Evolutionary conservation across 1,140 invertebrate genomes (phyloP).

Genomic region (Trichonephila clavata): DNA sequence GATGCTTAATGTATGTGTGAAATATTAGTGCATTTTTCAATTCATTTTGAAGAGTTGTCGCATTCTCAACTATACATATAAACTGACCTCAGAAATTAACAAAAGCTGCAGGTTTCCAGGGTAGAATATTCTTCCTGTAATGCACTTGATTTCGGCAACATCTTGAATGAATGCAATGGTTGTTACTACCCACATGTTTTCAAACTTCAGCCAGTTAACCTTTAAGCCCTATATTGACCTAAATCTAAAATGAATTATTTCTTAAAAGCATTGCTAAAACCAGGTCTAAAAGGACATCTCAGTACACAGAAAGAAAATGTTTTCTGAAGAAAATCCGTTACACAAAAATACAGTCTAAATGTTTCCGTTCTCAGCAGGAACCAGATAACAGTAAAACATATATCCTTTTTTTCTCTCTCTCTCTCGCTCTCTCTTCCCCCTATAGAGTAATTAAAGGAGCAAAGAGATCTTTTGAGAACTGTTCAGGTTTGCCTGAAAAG

Average conservation of each 20-base stretch:
- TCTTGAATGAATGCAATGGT: background rate
- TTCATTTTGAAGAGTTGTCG: background rate
- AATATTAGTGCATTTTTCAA: background rate
- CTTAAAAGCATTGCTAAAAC: background rate
- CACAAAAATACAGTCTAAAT: slow-evolving; percentile 37
- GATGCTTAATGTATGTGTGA: background rate
- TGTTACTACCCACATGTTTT: slow-evolving; percentile 47
- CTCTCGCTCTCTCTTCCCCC: background rate
- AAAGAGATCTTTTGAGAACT: slow-evolving; percentile 8
- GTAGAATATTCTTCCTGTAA: background rate
- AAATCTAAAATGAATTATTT: slow-evolving; percentile 55
- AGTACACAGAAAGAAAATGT: slow-evolving; percentile 9
- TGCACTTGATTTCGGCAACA: slow-evolving; percentile 40
- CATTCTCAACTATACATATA: background rate
- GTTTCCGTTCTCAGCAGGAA: slow-evolving; percentile 30
- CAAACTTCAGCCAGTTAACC: slow-evolving; percentile 64
- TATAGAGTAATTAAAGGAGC: slow-evolving; percentile 11
- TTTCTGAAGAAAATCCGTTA: slow-evolving; percentile 5
- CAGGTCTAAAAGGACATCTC: slow-evolving; percentile 46
- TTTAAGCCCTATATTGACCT: slow-evolving; percentile 62
- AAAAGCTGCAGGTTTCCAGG: background rate
- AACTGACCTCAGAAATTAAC: slow-evolving; percentile 10
- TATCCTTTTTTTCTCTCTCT: background rate
- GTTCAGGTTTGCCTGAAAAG: background rate
- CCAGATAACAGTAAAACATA: background rate